A percentile compares a stretch with the other conserved stretches of the same genome.
These are phyloP conservation scores for Phodopus roborovskii DNA, from an alignment of 2,113 vertebrate species.

Conservation along the genomic window DNA sequence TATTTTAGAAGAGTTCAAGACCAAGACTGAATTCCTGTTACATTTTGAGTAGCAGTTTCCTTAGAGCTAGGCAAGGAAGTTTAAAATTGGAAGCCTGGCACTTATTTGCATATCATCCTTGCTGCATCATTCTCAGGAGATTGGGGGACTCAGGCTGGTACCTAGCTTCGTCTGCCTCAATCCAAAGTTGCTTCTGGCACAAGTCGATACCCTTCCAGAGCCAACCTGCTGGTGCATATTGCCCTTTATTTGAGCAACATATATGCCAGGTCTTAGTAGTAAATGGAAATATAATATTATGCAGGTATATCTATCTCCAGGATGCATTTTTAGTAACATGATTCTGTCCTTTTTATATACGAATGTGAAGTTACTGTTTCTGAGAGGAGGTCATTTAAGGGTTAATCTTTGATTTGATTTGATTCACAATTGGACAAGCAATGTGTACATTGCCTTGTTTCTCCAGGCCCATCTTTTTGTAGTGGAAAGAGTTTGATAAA, in stretches of 20 bases:
- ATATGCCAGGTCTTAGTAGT: neutral
- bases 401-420: neutral
- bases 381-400: slow-evolving; percentile 11
- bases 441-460: neutral
- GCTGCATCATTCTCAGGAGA: neutral
- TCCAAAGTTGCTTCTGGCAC: neutral
- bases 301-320: neutral
- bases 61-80: neutral
- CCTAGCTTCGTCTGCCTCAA: neutral
- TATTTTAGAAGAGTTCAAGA: neutral
- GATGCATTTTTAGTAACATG: slow-evolving; percentile 20
- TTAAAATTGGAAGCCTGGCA: neutral
- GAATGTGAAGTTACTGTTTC: slow-evolving; percentile 7
- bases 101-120: neutral
- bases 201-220: neutral
- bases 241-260: neutral
- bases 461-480: neutral
- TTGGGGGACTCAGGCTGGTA: neutral
- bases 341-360: neutral
- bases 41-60: neutral
- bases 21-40: neutral
- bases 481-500: neutral
- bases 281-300: neutral
- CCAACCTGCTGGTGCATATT: neutral
- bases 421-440: neutral